Evolutionary conservation across 2,113 vertebrate genomes (phyloP), one percentile per base, ranked within the genome.

Genomic region (Myxocyprinus asiaticus): DNA sequence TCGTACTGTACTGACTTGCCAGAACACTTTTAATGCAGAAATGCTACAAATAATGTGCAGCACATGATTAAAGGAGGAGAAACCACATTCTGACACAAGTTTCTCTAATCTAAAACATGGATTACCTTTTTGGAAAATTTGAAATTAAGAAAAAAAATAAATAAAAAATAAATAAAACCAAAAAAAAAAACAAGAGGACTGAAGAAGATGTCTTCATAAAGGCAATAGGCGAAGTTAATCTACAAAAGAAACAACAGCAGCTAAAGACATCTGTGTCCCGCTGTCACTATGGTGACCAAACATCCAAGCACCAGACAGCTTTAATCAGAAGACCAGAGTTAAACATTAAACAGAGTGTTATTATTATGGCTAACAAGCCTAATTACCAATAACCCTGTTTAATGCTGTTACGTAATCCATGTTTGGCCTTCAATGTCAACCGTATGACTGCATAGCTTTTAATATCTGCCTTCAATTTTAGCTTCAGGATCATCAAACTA

Each of bases 311-410:
- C 44, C 77, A 64, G 22, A 66, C 7, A 56, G 59, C 69, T 65
- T 51, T 75, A 17, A 80, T 71, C 65, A 76, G 33, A 47, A 62
- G 61, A 69, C 59, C 14, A 66, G 42, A 47, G 70, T 70, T 59
- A 75, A 78, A 76, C 44, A 59, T 81, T 76, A 70, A 42, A 9
- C 56, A 45, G 15, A 4, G 17, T 62, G 71, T 78, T 77, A 53
- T 78, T 61, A 73, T 67, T 11, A 53, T 2, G 8, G 45, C 74
- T 72, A 80, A 80, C 80, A 48, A 73, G 50, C 44, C 61, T 71
- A 80, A 83, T 77, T 80, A 50, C 59, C 56, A 76, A 76, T 63
- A 42, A 68, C 45, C 42, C 45, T 62, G 22, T 67, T 78, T 65
- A 79, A 45, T 22, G 61, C n/a, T 14, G 33, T 65, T 72, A 47